Evolutionary conservation across 2,888 invertebrate species (phyloP).

Genomic region (Parnassius mnemosyne): DNA sequence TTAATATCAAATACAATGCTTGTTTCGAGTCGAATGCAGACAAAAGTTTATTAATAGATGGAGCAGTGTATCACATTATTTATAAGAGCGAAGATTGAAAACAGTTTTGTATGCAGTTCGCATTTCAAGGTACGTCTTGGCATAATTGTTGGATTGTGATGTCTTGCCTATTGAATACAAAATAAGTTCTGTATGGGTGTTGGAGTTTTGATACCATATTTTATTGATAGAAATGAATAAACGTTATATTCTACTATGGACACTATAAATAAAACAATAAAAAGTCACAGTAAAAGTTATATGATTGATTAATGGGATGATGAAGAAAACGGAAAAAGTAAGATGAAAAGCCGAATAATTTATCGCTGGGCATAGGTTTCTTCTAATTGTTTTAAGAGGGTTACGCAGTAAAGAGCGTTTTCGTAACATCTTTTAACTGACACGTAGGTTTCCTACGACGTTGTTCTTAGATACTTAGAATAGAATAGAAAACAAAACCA

Average conservation of each 20-base stretch:
- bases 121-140: constrained; percentile 25
- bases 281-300: no score
- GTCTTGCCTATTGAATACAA: constrained; percentile 20
- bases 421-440: no score
- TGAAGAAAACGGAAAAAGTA: no score
- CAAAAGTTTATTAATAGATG: constrained; percentile 4
- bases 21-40: constrained; percentile 10
- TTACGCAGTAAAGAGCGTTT: no score
- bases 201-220: constrained; percentile 1
- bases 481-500: no score
- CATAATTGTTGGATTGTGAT: constrained; percentile 29
- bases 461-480: no score
- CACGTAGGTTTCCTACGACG: no score
- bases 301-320: no score
- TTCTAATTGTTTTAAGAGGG: no score
- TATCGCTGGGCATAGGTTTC: no score
- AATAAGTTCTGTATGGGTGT: constrained; percentile 7
- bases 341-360: no score
- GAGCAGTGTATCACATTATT: constrained; percentile 11
- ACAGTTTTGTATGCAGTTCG: constrained; percentile 22
- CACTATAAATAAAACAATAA: no score
- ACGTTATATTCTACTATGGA: not conserved
- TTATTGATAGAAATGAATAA: constrained; percentile 11
- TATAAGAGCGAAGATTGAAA: constrained; percentile 16
- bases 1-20: constrained; percentile 29